Conservation (phyloP, 2,113 vertebrate species). For the Sapayoa aenigma region DNA sequence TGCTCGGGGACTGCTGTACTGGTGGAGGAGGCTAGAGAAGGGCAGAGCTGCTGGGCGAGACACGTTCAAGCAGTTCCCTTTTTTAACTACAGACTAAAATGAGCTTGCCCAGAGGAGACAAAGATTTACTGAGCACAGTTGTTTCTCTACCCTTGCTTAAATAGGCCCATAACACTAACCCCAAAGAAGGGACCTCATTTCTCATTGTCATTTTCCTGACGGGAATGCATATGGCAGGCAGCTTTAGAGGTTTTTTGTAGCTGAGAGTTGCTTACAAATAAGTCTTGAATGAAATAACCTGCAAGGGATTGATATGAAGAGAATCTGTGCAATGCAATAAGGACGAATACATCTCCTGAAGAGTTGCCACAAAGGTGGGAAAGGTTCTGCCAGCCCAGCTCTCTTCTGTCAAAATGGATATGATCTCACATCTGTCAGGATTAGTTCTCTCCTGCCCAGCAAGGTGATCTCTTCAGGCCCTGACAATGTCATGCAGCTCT, state of each 20-base stretch:
- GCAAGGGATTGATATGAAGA: constrained; percentile 50
- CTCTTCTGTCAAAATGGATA: constrained; percentile 58
- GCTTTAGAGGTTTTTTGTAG: constrained; percentile 58
- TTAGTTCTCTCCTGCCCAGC: constrained; percentile 57
- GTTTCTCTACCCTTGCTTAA: constrained; percentile 60
- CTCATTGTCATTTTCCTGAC: constrained; percentile 66
- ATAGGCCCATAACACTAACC: constrained; percentile 62
- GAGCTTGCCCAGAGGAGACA: constrained; percentile 45
- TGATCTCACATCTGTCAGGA: constrained; percentile 63
- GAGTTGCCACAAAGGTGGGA: constrained; percentile 48
- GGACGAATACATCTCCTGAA: constrained; percentile 48
- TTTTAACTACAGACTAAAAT: constrained; percentile 56
- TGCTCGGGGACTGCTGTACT: neutral
- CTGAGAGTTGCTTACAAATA: constrained; percentile 69
- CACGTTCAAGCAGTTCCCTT: neutral
- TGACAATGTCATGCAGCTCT: constrained; percentile 49
- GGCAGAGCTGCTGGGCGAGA: neutral
- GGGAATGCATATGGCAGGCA: constrained; percentile 59
- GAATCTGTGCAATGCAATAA: constrained; percentile 54
- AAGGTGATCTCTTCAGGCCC: constrained; percentile 55
- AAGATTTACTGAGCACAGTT: constrained; percentile 52
- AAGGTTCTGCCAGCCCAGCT: constrained; percentile 40
- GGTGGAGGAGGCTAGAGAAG: neutral
- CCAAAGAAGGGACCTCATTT: constrained; percentile 59
- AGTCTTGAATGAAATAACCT: constrained; percentile 62